Evolutionary conservation across 2,797 vertebrate genomes (phyloP), one percentile per base, ranked within the genome.

Genomic region (Poeciliopsis gracilis): DNA sequence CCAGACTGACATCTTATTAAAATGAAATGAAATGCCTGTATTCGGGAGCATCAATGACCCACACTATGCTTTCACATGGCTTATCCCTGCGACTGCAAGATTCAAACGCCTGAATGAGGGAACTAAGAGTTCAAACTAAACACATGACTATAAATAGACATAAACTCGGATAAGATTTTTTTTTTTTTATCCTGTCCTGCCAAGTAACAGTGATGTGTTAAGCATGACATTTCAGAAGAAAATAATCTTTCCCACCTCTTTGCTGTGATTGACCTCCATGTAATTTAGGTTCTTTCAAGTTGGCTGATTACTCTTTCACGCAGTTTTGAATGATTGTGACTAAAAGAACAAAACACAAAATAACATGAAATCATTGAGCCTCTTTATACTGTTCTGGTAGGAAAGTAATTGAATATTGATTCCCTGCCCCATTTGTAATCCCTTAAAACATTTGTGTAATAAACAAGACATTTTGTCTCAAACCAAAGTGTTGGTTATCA

Each of bases 1-100:
- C 72, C 74, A 82, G 76, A 47, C 71, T 78, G 88, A 91, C 87
- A 90, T 78, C 80, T 89, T 88, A 86, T 88, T 90, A 83, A 79
- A 86, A n/a, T 70, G 13, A 83, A 90, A 88, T 87, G 51, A 85
- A 89, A 90, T 84, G 82, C 73, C 81, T 78, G 28, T 70, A 81
- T 86, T 85, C 4, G 7, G 72, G 78, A 79, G 67, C 30, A 80
- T 66, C 47, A 83, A 77, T 87, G 86, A 90, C 77, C 72, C 70
- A 30, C 41, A 53, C 53, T 81, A 30, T 47, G 57, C 53, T 82
- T 82, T 69, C n/a, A 46, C 70, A 46, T 47, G 41, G 28, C 67
- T 84, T 81, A 71, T 13, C 25, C 25, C 61, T 77, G 61, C 20
- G 82, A 76, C 70, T 74, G 41, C 71, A 47, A 25, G 70, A 80